Conservation (phyloP, 2,888 invertebrate species). For the Rhamphomyia laevipes region DNA sequence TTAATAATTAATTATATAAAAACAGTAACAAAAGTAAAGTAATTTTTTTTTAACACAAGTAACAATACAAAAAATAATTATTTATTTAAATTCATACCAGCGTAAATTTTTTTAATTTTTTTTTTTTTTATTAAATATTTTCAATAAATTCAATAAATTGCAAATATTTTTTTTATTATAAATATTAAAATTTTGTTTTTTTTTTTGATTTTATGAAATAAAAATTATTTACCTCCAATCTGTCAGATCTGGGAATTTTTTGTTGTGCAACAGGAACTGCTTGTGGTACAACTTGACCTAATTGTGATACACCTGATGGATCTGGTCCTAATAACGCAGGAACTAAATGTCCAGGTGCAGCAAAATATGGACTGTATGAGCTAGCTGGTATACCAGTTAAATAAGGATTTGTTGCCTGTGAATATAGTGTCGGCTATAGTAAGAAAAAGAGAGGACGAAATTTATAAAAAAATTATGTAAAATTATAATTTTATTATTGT, state of each 20-base stretch:
- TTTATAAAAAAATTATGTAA: too few species aligned
- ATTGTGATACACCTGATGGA: slow-evolving; percentile 70
- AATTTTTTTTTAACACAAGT: too few species aligned
- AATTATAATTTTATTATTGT: too few species aligned
- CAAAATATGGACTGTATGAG: slow-evolving; percentile 85
- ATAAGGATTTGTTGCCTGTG: slow-evolving; percentile 81
- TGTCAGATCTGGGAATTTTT: slow-evolving; percentile 88
- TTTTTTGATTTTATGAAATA: slow-evolving; percentile 4
- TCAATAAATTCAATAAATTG: neutral
- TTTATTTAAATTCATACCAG: neutral
- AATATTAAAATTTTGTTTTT: slow-evolving; percentile 14
- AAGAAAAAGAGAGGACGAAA: too few species aligned
- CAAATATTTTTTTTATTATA: slow-evolving; percentile 6
- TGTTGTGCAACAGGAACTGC: slow-evolving; percentile 81
- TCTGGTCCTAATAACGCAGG: slow-evolving; percentile 83
- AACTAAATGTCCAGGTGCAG: slow-evolving; percentile 69
- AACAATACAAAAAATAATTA: neutral
- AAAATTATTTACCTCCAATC: slow-evolving; percentile 76
- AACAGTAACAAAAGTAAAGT: too few species aligned
- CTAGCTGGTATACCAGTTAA: slow-evolving; percentile 83
- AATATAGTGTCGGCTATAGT: slow-evolving; percentile 1
- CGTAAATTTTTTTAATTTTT: neutral
- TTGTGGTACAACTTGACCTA: slow-evolving; percentile 69
- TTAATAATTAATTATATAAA: too few species aligned
- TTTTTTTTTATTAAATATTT: slow-evolving; percentile 1